Conservation (phyloP, 2,888 invertebrate genomes). For the Tenthredo distinguenda region DNA sequence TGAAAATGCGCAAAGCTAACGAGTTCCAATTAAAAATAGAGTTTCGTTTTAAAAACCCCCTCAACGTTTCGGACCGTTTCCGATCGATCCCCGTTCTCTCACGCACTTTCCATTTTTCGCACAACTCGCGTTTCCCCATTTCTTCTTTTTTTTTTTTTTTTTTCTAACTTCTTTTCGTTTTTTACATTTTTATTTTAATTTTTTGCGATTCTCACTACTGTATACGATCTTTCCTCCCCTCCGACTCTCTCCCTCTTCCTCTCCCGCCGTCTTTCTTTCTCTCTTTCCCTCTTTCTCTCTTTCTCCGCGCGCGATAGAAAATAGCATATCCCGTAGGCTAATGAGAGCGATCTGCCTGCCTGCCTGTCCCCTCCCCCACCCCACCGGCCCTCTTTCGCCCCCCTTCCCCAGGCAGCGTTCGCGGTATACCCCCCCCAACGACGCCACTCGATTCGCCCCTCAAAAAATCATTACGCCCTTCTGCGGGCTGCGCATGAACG, state of each 20-base stretch:
- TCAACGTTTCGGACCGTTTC: slow-evolving; percentile 6
- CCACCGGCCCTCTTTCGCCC: slow-evolving; percentile 62
- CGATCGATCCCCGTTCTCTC: slow-evolving; percentile 50
- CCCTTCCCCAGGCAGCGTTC: slow-evolving; percentile 81
- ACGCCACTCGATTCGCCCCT: slow-evolving; percentile 89
- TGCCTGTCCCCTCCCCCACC: slow-evolving; percentile 58
- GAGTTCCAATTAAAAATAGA: slow-evolving; percentile 82
- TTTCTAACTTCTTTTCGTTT: not conserved
- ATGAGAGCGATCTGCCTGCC: slow-evolving; percentile 77
- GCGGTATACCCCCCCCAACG: slow-evolving; percentile 79
- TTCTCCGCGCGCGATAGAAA: slow-evolving; percentile 80
- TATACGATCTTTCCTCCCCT: not conserved
- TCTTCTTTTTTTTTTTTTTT: not conserved
- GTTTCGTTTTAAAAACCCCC: slow-evolving; percentile 67
- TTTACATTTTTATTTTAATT: not conserved
- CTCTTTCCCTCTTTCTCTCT: not conserved
- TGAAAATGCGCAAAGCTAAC: slow-evolving; percentile 83
- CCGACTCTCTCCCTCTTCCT: not conserved
- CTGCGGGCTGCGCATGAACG: slow-evolving; percentile 84
- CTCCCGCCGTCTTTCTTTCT: not conserved
- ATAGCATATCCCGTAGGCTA: slow-evolving; percentile 85
- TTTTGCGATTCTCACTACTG: not conserved
- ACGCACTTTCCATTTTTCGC: slow-evolving; percentile 45
- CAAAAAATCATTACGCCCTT: slow-evolving; percentile 92
- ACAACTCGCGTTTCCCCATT: slow-evolving; percentile 48